phyloP scores from a whole-genome alignment of 1,140 invertebrate species.

The Dufourea novaeangliae region DNA sequence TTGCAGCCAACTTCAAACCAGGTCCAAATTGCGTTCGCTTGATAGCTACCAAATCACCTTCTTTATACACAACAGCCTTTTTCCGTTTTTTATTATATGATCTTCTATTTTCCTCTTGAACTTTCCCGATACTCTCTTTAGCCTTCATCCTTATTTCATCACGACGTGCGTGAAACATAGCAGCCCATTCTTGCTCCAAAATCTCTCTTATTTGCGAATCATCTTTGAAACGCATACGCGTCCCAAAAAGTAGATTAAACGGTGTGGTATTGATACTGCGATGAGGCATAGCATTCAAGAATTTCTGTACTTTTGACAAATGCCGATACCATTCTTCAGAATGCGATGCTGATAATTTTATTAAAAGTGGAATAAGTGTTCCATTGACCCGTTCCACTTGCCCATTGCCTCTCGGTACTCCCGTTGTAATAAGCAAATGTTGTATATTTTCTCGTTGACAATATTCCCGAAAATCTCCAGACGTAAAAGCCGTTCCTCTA shows the following conservation, averaged over 20 bases:
- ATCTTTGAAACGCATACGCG: slow-evolving; percentile 63
- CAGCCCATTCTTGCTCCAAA: slow-evolving; percentile 39
- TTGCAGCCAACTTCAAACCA: neutral
- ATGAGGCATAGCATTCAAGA: slow-evolving; percentile 69
- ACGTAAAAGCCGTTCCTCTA: too few relatives aligned
- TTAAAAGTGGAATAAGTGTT: too few relatives aligned
- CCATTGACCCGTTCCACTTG: too few relatives aligned
- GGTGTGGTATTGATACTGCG: slow-evolving; percentile 68
- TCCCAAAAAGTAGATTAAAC: slow-evolving; percentile 70
- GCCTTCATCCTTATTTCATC: slow-evolving; percentile 58
- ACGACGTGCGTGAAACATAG: slow-evolving; percentile 41
- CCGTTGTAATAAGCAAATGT: too few relatives aligned
- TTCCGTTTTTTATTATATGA: slow-evolving; percentile 60
- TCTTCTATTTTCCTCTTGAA: slow-evolving; percentile 69
- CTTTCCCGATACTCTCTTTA: slow-evolving; percentile 62
- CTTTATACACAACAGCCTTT: slow-evolving; percentile 41
- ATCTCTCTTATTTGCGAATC: slow-evolving; percentile 53
- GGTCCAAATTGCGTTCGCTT: slow-evolving; percentile 57
- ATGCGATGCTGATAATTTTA: too few relatives aligned
- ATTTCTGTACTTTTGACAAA: slow-evolving; percentile 64
- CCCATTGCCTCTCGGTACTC: too few relatives aligned
- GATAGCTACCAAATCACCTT: slow-evolving; percentile 58
- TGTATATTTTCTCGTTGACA: too few relatives aligned
- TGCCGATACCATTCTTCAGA: slow-evolving; percentile 66
- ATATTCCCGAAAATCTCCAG: too few relatives aligned